Conservation (phyloP, 2,797 vertebrate species). For the Poecilia gillii region DNA sequence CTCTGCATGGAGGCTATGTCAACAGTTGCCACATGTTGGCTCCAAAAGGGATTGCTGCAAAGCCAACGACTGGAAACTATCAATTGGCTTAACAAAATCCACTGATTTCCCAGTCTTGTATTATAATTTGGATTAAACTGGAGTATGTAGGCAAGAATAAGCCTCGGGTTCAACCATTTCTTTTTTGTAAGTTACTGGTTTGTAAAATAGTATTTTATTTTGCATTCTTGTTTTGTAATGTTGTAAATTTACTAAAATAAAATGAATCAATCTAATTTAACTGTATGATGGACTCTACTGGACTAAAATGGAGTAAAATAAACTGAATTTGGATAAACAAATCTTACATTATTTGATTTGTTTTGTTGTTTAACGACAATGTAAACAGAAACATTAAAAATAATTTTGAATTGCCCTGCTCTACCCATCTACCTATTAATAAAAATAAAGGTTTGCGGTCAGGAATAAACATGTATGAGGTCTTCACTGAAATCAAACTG, state of each 20-base stretch:
- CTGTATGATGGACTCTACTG: background rate
- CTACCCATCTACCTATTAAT: too few species aligned
- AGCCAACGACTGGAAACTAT: background rate
- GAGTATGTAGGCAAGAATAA: background rate
- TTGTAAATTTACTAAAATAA: too few species aligned
- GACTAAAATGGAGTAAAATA: background rate
- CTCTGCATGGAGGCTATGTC: background rate
- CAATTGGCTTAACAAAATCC: background rate
- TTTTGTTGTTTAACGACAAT: background rate
- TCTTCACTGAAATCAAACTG: background rate
- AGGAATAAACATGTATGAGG: background rate
- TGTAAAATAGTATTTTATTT: too few species aligned
- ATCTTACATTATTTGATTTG: background rate
- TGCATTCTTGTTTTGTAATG: too few species aligned
- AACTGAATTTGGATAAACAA: background rate
- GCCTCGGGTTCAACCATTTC: too few species aligned
- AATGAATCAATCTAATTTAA: background rate
- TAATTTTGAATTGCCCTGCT: background rate
- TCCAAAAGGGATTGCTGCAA: background rate
- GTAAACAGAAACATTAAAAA: background rate
- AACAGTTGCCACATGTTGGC: background rate
- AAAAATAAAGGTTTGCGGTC: background rate
- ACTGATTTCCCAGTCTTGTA: background rate
- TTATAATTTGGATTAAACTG: background rate
- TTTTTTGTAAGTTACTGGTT: too few species aligned